Conservation (phyloP, 1,140 invertebrate species). For the Chrysomallon squamiferum region DNA sequence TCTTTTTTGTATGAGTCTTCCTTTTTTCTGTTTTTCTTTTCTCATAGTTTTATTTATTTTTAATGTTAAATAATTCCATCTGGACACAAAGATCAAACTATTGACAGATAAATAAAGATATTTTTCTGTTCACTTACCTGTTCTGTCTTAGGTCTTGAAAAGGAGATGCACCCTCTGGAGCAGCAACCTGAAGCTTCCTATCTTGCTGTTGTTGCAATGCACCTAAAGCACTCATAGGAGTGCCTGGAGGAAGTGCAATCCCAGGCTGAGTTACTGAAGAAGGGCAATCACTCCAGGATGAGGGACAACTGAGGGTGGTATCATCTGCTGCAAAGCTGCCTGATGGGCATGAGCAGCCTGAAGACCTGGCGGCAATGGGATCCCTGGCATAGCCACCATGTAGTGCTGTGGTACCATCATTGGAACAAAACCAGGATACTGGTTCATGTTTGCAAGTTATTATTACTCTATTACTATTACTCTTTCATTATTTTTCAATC, state of each 20-base stretch:
- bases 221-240: background rate
- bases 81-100: too few relatives aligned
- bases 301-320: background rate
- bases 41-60: too few relatives aligned
- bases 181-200: background rate
- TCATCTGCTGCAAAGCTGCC: slow-evolving; percentile 1
- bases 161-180: too few relatives aligned
- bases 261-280: background rate
- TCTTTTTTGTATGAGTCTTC: too few relatives aligned
- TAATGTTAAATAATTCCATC: too few relatives aligned
- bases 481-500: background rate
- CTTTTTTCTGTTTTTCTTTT: too few relatives aligned
- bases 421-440: slow-evolving; percentile 49
- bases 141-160: background rate
- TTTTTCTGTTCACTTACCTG: too few relatives aligned
- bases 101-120: too few relatives aligned
- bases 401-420: slow-evolving; percentile 55
- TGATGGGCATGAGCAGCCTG: background rate
- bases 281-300: slow-evolving; percentile 7
- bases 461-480: background rate
- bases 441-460: slow-evolving; percentile 32
- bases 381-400: slow-evolving; percentile 31
- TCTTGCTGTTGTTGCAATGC: background rate
- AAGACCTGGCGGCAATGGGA: slow-evolving; percentile 7
- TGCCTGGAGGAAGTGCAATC: background rate